These are phyloP conservation scores for Arnoldichthys spilopterus DNA, from an alignment of 2,797 vertebrate genomes.

Conservation along the genomic window DNA sequence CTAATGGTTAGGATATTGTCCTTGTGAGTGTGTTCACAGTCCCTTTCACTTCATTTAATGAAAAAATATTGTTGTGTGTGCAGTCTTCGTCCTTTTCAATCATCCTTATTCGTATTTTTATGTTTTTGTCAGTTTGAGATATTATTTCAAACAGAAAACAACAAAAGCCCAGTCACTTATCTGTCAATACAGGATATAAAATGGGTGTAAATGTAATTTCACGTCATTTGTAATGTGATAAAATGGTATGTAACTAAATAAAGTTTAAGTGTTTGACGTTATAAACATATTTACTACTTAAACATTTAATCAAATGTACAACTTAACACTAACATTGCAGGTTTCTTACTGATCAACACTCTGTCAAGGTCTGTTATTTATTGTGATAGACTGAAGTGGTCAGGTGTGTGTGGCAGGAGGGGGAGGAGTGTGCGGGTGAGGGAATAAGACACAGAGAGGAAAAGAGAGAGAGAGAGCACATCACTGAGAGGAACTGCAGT, in stretches of 20 bases:
- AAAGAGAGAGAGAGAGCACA: not conserved
- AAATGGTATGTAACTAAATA: too few species aligned
- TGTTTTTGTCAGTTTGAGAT: not conserved
- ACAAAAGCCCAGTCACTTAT: not conserved
- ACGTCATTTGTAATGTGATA: too few species aligned
- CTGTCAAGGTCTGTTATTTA: too few species aligned
- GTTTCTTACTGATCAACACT: too few species aligned
- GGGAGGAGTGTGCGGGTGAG: not conserved
- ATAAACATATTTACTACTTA: too few species aligned
- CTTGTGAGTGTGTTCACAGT: too few species aligned
- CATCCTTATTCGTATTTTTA: too few species aligned
- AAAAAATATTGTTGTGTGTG: not conserved
- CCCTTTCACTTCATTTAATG: too few species aligned
- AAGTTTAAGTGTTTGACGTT: too few species aligned
- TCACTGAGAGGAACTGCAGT: not conserved
- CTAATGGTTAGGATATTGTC: not conserved
- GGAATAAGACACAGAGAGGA: not conserved
- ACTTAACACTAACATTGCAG: too few species aligned
- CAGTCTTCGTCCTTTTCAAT: too few species aligned
- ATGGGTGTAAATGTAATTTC: not conserved
- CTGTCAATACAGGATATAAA: not conserved
- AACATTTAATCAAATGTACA: too few species aligned
- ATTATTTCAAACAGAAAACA: not conserved
- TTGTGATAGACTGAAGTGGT: not conserved
- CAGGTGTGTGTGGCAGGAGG: not conserved